Conservation (phyloP, 2,797 vertebrate genomes). For the Muraenolepis orangiensis region DNA sequence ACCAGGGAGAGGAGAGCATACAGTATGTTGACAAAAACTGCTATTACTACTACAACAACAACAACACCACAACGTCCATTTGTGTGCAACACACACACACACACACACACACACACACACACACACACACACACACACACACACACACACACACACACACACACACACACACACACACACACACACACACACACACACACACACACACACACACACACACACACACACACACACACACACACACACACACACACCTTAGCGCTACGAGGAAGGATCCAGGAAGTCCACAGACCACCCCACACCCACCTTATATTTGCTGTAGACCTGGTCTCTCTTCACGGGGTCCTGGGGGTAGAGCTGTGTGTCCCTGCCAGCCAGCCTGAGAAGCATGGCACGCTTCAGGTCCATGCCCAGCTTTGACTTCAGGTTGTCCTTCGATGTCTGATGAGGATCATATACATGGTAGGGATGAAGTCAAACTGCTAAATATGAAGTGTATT, state of each 20-base stretch:
- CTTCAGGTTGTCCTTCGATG: constrained; percentile 82
- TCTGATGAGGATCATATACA: constrained; percentile 68
- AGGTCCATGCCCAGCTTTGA: constrained; percentile 95
- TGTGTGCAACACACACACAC: neutral
- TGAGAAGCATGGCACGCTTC: constrained; percentile 89
- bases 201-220: neutral
- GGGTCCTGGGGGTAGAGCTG: constrained; percentile 80
- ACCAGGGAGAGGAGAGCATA: neutral
- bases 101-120: neutral
- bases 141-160: neutral
- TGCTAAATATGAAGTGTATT: neutral
- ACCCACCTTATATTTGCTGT: constrained; percentile 83
- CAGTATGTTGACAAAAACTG: no score
- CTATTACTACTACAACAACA: no score
- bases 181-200: neutral
- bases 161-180: neutral
- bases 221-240: neutral
- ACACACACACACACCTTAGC: no score
- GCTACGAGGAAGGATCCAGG: no score
- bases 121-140: neutral
- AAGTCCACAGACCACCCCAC: neutral
- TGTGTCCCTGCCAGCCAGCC: constrained; percentile 77
- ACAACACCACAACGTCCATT: no score
- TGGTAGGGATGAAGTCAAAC: neutral
- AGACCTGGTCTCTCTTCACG: constrained; percentile 74